A percentile compares a stretch with the other conserved stretches of the same genome.
phyloP scores from a whole-genome alignment of 2,113 vertebrate species.

The Melanotaenia duboulayi region DNA sequence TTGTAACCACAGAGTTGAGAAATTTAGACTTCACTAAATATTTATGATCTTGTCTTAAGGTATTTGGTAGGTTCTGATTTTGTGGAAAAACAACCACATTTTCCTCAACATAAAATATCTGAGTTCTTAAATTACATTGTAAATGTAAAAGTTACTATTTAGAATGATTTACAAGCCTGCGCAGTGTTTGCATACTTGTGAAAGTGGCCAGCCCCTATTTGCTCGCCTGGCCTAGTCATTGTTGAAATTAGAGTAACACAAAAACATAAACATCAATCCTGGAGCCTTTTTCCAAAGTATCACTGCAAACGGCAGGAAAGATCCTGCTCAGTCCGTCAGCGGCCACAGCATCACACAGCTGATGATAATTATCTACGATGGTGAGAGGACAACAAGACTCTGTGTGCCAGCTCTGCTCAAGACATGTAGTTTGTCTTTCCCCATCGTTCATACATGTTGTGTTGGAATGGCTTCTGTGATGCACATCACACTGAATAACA shows the following conservation, averaged over 20 bases:
- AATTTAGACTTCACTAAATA: too few species aligned
- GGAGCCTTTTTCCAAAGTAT: too few species aligned
- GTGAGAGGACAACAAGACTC: conserved; percentile 23
- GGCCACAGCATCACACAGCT: conserved; percentile 13
- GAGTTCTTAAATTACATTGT: too few species aligned
- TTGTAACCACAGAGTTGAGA: too few species aligned
- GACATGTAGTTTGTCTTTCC: conserved; percentile 9
- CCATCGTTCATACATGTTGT: conserved; percentile 26
- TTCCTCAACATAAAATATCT: too few species aligned
- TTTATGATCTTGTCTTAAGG: too few species aligned
- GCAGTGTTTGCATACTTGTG: too few species aligned
- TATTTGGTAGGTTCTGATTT: too few species aligned
- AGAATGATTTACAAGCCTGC: too few species aligned
- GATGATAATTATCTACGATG: conserved; percentile 24
- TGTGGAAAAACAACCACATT: too few species aligned
- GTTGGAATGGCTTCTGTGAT: conserved; percentile 20
- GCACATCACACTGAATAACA: conserved; percentile 4
- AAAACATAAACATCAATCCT: neutral
- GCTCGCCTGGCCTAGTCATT: neutral
- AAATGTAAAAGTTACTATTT: too few species aligned
- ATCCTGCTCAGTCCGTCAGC: neutral
- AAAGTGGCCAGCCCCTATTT: too few species aligned
- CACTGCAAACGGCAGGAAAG: neutral
- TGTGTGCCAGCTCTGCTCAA: conserved; percentile 14
- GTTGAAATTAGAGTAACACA: neutral